Conservation (phyloP, 2,113 vertebrate species). For the Tringa solitaria region DNA sequence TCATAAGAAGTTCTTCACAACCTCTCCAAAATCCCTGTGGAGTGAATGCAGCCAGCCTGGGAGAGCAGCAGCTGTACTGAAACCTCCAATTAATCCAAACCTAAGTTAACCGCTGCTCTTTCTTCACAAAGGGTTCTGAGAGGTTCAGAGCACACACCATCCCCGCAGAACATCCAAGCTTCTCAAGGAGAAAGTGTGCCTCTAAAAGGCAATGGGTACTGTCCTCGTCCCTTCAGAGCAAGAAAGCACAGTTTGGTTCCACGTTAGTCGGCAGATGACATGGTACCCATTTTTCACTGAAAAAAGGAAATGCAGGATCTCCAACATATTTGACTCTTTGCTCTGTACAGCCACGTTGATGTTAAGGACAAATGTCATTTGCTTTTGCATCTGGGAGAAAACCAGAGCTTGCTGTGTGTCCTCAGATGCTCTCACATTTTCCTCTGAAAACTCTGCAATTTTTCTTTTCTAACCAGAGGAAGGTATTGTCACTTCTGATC, state of each 20-base stretch:
- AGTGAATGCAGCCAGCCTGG: neutral
- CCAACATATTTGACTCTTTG: neutral
- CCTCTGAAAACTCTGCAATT: neutral
- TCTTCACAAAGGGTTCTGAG: neutral
- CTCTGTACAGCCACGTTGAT: neutral
- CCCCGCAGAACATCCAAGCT: neutral
- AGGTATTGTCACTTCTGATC: neutral
- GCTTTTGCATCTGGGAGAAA: neutral
- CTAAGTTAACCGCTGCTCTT: neutral
- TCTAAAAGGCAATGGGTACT: neutral
- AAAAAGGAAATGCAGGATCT: neutral
- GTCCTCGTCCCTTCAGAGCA: neutral
- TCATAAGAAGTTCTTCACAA: neutral
- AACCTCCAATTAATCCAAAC: neutral
- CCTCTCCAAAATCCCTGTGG: rapidly evolving
- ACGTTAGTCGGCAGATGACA: neutral
- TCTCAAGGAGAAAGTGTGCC: neutral
- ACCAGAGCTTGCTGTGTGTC: neutral
- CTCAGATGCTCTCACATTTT: neutral
- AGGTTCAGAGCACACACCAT: rapidly evolving
- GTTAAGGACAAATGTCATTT: neutral
- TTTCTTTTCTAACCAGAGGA: neutral
- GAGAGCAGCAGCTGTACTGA: neutral
- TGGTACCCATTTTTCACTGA: neutral
- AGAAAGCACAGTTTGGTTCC: neutral